Evolutionary conservation across 2,797 vertebrate species (phyloP).

Genomic region (Phalloptychus januarius): DNA sequence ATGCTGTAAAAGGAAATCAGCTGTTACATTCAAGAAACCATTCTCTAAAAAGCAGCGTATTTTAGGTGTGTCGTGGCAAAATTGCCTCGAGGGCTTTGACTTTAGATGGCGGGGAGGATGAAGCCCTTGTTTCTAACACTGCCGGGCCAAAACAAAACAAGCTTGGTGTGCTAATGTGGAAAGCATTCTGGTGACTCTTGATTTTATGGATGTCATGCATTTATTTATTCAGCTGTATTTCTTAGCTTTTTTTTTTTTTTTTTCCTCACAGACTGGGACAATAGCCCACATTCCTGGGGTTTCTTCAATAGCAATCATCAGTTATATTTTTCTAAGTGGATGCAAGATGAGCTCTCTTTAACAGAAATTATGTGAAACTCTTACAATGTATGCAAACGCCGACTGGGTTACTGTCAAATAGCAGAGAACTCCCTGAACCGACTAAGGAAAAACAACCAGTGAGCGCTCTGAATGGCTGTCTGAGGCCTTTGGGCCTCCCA

Average conservation of each 20-base stretch:
- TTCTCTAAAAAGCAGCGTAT: slow-evolving; percentile 64
- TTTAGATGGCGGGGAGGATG: slow-evolving; percentile 49
- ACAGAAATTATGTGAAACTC: slow-evolving; percentile 65
- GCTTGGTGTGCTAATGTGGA: slow-evolving; percentile 69
- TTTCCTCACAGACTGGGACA: slow-evolving; percentile 61
- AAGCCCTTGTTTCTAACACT: slow-evolving; percentile 70
- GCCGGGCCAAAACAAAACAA: slow-evolving; percentile 70
- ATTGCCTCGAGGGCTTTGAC: slow-evolving; percentile 63
- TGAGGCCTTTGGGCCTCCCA: slow-evolving; percentile 62
- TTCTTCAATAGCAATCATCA: slow-evolving; percentile 74
- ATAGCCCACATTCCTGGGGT: slow-evolving; percentile 64
- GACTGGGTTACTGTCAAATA: slow-evolving; percentile 60
- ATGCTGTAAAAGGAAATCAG: slow-evolving; percentile 64
- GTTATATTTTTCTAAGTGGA: slow-evolving; percentile 80
- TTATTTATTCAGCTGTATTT: slow-evolving; percentile 83
- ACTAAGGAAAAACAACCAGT: slow-evolving; percentile 60
- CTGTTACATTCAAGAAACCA: slow-evolving; percentile 54
- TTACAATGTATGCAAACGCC: slow-evolving; percentile 77
- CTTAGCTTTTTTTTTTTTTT: slow-evolving; percentile 64
- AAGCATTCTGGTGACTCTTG: slow-evolving; percentile 65
- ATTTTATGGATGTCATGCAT: slow-evolving; percentile 74
- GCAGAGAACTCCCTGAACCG: slow-evolving; percentile 52
- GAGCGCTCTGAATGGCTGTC: slow-evolving; percentile 57
- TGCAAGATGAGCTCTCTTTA: slow-evolving; percentile 59
- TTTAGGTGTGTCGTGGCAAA: slow-evolving; percentile 68